A percentile compares a stretch with the other conserved stretches of the same genome.
These are phyloP conservation scores for Colaptes auratus DNA, from an alignment of 2,113 vertebrate genomes.

Conservation along the genomic window DNA sequence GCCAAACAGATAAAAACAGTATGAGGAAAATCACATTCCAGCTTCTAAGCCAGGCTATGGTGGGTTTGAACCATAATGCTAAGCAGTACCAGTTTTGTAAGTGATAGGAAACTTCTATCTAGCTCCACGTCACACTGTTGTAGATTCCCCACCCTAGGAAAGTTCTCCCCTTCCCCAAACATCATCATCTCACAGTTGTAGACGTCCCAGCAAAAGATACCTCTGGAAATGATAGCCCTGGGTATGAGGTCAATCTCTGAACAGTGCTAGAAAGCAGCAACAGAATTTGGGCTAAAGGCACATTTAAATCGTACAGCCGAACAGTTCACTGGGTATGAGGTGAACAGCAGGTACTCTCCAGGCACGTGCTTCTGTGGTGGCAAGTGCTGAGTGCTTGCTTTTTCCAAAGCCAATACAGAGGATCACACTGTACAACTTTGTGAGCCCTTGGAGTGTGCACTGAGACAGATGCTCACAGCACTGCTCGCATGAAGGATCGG, in stretches of 20 bases:
- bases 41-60: neutral
- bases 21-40: neutral
- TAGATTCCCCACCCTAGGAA: neutral
- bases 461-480: neutral
- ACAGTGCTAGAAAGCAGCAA: neutral
- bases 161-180: neutral
- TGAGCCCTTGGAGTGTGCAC: neutral
- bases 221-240: neutral
- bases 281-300: neutral
- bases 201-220: neutral
- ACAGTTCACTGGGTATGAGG: neutral
- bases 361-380: neutral
- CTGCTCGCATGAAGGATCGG: neutral
- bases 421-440: accelerated
- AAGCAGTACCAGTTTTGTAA: neutral
- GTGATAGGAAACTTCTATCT: neutral
- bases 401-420: neutral
- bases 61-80: neutral
- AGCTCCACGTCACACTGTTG: neutral
- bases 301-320: neutral
- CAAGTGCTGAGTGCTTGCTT: neutral
- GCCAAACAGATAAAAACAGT: neutral
- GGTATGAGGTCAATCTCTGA: accelerated
- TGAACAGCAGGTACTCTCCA: neutral
- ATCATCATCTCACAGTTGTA: neutral